Percentiles rank a stretch among this genome's conserved stretches.
phyloP scores from a whole-genome alignment of 2,888 invertebrate genomes.

The Leptinotarsa peninsularis region DNA sequence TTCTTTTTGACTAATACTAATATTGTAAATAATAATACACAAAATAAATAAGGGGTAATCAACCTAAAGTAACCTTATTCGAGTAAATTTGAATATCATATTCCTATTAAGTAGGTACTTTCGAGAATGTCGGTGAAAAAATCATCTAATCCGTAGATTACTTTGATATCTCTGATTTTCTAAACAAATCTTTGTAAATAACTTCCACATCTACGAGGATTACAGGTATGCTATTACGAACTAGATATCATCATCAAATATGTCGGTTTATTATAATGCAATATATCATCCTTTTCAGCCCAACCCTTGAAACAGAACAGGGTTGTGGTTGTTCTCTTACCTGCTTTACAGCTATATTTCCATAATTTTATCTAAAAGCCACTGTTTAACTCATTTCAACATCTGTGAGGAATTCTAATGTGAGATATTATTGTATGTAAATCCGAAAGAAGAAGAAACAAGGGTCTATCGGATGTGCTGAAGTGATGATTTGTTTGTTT shows the following conservation, averaged over 20 bases:
- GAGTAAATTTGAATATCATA: no score
- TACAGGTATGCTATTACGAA: not conserved
- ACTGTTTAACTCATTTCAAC: conserved; percentile 51
- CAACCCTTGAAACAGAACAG: conserved; percentile 25
- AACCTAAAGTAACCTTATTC: no score
- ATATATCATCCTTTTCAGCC: conserved; percentile 27
- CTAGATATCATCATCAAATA: conserved; percentile 17
- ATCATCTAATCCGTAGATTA: conserved; percentile 1
- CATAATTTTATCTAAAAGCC: conserved; percentile 52
- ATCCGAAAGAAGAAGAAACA: conserved; percentile 32
- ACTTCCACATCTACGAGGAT: conserved; percentile 22
- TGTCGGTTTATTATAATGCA: conserved; percentile 29
- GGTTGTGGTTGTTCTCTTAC: conserved; percentile 38
- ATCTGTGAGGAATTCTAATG: conserved; percentile 48
- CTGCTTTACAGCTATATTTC: conserved; percentile 47
- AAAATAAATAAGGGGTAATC: no score
- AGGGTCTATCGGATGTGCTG: conserved; percentile 30
- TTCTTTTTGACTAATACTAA: no score
- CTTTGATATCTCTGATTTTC: conserved; percentile 22
- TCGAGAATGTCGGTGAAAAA: not conserved
- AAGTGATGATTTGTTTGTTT: conserved; percentile 39
- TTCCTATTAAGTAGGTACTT: no score
- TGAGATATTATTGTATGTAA: conserved; percentile 50
- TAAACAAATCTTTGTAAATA: conserved; percentile 25
- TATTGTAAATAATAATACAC: no score